These are phyloP conservation scores for Rhinogobius similis DNA, from an alignment of 2,113 vertebrate species.

Conservation along the genomic window DNA sequence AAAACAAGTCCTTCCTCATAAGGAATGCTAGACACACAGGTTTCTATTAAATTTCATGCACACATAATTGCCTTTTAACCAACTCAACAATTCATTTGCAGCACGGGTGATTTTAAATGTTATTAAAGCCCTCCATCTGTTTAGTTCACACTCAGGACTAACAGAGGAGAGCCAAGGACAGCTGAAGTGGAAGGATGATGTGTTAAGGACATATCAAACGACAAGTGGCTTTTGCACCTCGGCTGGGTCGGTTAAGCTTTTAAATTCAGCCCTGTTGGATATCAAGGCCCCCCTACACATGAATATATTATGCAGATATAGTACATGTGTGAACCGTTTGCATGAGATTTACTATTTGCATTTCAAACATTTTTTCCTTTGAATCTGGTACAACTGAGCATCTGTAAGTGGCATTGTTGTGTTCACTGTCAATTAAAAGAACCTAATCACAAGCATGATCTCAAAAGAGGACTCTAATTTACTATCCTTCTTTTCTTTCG, in stretches of 20 bases:
- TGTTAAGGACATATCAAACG: neutral
- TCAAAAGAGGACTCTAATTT: constrained; percentile 9
- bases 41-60: constrained; percentile 32
- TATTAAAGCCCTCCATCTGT: constrained; percentile 47
- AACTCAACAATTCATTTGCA: constrained; percentile 31
- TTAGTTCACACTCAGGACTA: constrained; percentile 22
- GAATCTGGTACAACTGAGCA: constrained; percentile 1
- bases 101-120: constrained; percentile 41
- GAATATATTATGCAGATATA: constrained; percentile 55
- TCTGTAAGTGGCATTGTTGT: constrained; percentile 2
- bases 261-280: constrained; percentile 27
- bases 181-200: neutral
- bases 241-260: constrained; percentile 25
- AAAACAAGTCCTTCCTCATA: constrained; percentile 7
- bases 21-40: neutral
- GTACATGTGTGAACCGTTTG: constrained; percentile 36
- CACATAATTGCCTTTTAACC: constrained; percentile 21
- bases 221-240: neutral
- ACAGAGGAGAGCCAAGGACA: neutral
- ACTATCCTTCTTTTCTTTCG: constrained; percentile 4
- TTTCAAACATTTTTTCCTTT: constrained; percentile 37
- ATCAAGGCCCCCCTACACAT: constrained; percentile 45
- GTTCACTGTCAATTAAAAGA: neutral
- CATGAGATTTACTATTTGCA: constrained; percentile 52
- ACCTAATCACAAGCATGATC: constrained; percentile 34